phyloP scores from a whole-genome alignment of 2,797 vertebrate genomes.

The Hoplostethus atlanticus region DNA sequence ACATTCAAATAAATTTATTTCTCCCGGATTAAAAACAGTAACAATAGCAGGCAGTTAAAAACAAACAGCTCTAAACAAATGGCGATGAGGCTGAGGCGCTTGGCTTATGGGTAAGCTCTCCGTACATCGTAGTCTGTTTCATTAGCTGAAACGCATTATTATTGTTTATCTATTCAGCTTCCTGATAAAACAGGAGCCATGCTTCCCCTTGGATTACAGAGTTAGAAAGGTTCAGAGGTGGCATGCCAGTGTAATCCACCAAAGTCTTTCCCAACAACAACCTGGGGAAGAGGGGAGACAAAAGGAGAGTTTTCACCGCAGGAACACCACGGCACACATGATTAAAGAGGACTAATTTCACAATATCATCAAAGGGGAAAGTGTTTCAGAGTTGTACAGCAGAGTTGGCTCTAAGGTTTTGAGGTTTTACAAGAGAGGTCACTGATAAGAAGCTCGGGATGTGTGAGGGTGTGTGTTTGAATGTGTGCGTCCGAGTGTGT shows the following conservation, averaged over 20 bases:
- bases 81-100: constrained; percentile 48
- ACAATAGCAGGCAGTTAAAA: constrained; percentile 81
- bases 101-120: constrained; percentile 75
- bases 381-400: constrained; percentile 29
- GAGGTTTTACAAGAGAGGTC: constrained; percentile 3
- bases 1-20: constrained; percentile 82
- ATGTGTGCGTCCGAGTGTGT: background rate
- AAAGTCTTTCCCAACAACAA: constrained; percentile 73
- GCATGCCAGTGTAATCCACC: constrained; percentile 74
- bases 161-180: constrained; percentile 81
- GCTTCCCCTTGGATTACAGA: constrained; percentile 78
- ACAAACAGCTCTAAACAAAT: constrained; percentile 82
- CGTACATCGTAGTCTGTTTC: constrained; percentile 74
- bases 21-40: constrained; percentile 81
- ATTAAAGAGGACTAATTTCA: constrained; percentile 78
- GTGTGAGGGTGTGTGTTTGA: background rate
- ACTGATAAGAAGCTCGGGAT: constrained; percentile 18
- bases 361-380: constrained; percentile 77
- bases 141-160: constrained; percentile 78
- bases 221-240: constrained; percentile 72
- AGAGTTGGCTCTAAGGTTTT: constrained; percentile 23
- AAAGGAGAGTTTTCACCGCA: constrained; percentile 71
- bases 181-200: constrained; percentile 65
- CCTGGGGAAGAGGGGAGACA: constrained; percentile 57
- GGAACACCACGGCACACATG: constrained; percentile 67